Percentiles rank a stretch among this genome's conserved stretches.
phyloP scores from a whole-genome alignment of 1,140 invertebrate species.

The Apis cerana region DNA sequence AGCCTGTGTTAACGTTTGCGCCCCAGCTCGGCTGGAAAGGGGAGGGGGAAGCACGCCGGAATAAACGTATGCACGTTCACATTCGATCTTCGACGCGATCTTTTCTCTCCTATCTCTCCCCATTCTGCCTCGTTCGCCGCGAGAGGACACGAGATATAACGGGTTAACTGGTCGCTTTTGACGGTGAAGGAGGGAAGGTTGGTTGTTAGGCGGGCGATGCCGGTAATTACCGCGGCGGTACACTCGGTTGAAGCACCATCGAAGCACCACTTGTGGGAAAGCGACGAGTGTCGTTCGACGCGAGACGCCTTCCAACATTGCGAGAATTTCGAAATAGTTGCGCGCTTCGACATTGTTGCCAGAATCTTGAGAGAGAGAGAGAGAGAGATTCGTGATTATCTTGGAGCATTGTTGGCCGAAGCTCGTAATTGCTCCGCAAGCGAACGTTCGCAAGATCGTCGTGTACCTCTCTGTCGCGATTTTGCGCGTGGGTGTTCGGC shows the following conservation, averaged over 20 bases:
- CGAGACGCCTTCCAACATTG: background rate
- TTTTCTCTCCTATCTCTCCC: no score
- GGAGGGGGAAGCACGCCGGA: background rate
- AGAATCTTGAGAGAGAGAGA: background rate
- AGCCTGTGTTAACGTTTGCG: conserved; percentile 57
- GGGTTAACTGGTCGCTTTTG: no score
- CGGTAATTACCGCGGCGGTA: background rate
- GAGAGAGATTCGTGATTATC: background rate
- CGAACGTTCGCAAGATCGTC: background rate
- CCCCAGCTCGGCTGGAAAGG: background rate
- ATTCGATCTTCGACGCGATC: no score
- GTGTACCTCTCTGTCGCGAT: background rate
- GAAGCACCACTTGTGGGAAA: background rate
- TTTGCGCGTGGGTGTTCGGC: background rate
- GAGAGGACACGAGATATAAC: no score
- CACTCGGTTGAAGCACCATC: background rate
- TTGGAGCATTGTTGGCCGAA: background rate
- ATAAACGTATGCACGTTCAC: conserved; percentile 47
- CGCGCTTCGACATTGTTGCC: background rate
- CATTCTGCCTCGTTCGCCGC: no score
- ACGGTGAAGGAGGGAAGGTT: background rate
- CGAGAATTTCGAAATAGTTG: background rate
- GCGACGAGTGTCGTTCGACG: background rate
- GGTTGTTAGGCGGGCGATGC: background rate
- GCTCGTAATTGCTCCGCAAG: background rate